Conservation (phyloP, 2,888 invertebrate genomes). For the Agelastica alni region DNA sequence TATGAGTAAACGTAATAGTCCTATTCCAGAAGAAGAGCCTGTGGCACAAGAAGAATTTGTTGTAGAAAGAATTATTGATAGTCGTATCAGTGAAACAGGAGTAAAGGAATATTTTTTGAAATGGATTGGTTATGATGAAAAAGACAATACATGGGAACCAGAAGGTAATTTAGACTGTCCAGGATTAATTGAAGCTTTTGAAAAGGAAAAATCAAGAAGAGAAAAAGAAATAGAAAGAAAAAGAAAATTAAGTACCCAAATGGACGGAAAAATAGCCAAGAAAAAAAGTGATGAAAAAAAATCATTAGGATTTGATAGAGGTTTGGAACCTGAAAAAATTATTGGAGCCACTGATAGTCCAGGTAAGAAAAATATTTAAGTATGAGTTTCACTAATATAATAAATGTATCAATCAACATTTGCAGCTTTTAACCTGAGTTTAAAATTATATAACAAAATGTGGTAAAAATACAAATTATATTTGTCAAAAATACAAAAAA, state of each 20-base stretch:
- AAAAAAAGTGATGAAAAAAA: conserved; percentile 59
- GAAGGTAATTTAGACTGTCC: conserved; percentile 87
- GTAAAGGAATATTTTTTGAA: conserved; percentile 64
- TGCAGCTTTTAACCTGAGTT: too few relatives aligned
- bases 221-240: conserved; percentile 55
- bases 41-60: conserved; percentile 81
- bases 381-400: too few relatives aligned
- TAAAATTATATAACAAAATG: too few relatives aligned
- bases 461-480: too few relatives aligned
- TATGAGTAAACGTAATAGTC: conserved; percentile 45
- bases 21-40: conserved; percentile 43
- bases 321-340: conserved; percentile 83
- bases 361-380: too few relatives aligned
- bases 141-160: conserved; percentile 97
- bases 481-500: too few relatives aligned
- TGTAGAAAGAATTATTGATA: conserved; percentile 89
- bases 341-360: conserved; percentile 92
- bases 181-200: conserved; percentile 83
- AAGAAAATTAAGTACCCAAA: conserved; percentile 47
- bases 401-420: too few relatives aligned
- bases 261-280: conserved; percentile 52
- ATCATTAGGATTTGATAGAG: conserved; percentile 77
- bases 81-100: conserved; percentile 67
- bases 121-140: conserved; percentile 81
- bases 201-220: conserved; percentile 73